Evolutionary conservation across 2,797 vertebrate species (phyloP).

Genomic region (Myotis myotis): DNA sequence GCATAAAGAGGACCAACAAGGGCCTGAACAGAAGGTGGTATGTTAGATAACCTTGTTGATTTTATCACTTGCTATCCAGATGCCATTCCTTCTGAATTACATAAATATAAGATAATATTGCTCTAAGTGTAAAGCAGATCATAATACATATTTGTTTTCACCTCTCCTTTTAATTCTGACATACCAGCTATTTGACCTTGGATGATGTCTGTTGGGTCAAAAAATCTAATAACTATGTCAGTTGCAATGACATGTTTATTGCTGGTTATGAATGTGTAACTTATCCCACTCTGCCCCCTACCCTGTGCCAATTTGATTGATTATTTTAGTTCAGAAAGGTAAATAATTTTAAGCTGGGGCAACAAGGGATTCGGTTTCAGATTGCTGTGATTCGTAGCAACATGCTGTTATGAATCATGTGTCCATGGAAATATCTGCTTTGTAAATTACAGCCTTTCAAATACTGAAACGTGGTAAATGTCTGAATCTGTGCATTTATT

Average conservation of each 20-base stretch:
- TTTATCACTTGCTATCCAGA: background rate
- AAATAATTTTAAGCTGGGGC: conserved; percentile 43
- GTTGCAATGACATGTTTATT: conserved; percentile 10
- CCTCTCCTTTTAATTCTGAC: background rate
- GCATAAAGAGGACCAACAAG: background rate
- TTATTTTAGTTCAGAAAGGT: conserved; percentile 47
- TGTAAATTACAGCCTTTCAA: conserved; percentile 48
- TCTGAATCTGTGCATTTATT: conserved; percentile 18
- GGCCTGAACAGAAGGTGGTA: background rate
- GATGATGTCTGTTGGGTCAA: background rate
- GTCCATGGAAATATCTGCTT: conserved; percentile 45
- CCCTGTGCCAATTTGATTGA: conserved; percentile 13
- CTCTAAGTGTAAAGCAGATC: background rate
- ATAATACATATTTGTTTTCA: background rate
- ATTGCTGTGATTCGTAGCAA: conserved; percentile 44
- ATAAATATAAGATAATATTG: background rate
- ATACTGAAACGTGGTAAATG: conserved; percentile 42
- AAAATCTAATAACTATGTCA: background rate
- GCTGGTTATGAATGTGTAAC: background rate
- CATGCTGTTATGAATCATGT: conserved; percentile 34
- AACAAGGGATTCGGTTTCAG: conserved; percentile 5
- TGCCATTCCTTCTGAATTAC: background rate
- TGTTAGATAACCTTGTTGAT: background rate
- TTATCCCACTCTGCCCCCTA: background rate
- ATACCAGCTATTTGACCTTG: background rate